Base-by-base conservation (phyloP, 35 echinoderm and acorn worm species). In the Holothuria glaberrima region DNA sequence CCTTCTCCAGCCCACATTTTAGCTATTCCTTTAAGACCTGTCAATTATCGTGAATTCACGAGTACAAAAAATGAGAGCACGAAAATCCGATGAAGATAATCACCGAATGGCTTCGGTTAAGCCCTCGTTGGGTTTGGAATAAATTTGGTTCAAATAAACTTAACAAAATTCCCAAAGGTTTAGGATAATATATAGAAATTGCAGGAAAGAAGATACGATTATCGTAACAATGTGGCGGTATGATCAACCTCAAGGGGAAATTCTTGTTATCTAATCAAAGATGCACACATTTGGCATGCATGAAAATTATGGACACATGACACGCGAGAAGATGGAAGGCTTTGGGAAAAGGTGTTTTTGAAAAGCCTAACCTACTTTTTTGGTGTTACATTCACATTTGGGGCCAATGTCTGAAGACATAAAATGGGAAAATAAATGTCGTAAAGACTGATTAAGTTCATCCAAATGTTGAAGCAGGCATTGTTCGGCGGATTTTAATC, bases 91-190 rank as follows among this genome's bases (percentile, higher is more conserved):
- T 17, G 13, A 12, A 54, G 9, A 54, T 54, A 9, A 54, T 54
- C 50, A 54, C 5, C 50, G 9, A 54, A 12, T 54, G 50, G 50
- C 50, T 54, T 54, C 16, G 16, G 16, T 14, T 54, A 54, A 54
- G 50, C 50, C 13, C 50, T 54, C 50, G 44, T 78, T 78, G 27
- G 50, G 21, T 48, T 22, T 75, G 50, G 22, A 69, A 69, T 30
- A 78, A 78, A 78, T 26, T 78, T 78, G 74, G 74, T 48, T 78
- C 74, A 73, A 29, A 38, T 38, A 78, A 78, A 78, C 74, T 48
- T 14, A 48, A 75, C 20, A 48, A 78, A 48, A 78, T 78, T 78
- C 74, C 74, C 74, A 50, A 26, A 78, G 74, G 74, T 78, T 30
- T 78, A 17, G 44, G 74, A 78, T 25, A 78, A 50, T 78, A 78